Conservation (phyloP, 2,113 vertebrate genomes). For the Gobio gobio region DNA sequence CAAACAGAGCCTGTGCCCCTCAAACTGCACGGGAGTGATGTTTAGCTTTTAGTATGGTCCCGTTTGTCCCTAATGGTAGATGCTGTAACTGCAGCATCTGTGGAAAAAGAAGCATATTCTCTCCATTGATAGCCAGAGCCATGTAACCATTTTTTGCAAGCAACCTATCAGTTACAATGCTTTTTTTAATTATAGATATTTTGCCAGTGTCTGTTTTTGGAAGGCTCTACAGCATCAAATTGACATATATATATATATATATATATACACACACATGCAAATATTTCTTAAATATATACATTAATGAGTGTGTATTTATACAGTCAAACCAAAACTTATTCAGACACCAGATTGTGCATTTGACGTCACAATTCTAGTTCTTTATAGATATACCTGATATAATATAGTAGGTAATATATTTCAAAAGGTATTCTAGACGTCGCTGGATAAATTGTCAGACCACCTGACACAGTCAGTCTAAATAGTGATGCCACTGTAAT, state of each 20-base stretch:
- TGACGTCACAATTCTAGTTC: background rate
- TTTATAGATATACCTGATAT: background rate
- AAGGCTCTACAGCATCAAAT: background rate
- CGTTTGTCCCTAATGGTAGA: background rate
- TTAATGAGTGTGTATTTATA: too few relatives aligned
- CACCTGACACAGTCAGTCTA: background rate
- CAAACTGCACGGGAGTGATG: background rate
- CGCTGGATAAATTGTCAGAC: background rate
- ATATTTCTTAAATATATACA: too few relatives aligned
- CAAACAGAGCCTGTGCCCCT: background rate
- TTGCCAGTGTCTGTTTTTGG: background rate
- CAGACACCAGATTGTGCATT: background rate
- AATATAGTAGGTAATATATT: background rate
- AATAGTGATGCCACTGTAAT: slow-evolving; percentile 1
- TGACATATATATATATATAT: background rate
- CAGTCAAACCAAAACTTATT: too few relatives aligned
- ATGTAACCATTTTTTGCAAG: background rate
- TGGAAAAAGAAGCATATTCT: too few relatives aligned
- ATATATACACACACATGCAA: too few relatives aligned
- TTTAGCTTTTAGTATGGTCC: background rate
- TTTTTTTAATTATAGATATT: background rate
- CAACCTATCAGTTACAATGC: background rate
- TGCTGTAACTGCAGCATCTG: background rate
- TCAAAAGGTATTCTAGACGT: background rate
- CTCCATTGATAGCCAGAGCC: background rate